Evolutionary conservation across 2,888 invertebrate species (phyloP).

Genomic region (Phytoseiulus persimilis): DNA sequence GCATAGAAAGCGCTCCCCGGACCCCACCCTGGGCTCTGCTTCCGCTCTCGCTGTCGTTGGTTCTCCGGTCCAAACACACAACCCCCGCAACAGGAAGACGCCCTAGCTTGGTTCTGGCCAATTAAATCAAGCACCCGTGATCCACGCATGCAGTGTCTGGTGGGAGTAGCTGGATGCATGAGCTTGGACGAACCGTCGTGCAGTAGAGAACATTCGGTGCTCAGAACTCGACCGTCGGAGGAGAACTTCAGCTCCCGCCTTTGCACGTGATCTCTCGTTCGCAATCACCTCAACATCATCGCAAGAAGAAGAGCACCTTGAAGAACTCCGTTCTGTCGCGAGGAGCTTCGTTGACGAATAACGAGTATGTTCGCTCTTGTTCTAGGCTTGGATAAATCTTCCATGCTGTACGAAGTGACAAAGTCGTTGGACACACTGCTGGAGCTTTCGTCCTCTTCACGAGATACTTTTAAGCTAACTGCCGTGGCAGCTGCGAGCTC

Average conservation of each 20-base stretch:
- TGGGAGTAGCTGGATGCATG: not conserved
- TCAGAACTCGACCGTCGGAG: too few species aligned
- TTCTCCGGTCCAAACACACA: too few species aligned
- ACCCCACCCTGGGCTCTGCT: too few species aligned
- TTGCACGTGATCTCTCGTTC: not conserved
- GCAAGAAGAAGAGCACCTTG: not conserved
- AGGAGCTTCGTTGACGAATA: not conserved
- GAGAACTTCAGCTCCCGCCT: not conserved
- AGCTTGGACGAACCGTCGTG: not conserved
- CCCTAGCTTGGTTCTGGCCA: too few species aligned
- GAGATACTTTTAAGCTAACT: not conserved
- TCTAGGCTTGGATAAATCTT: slow-evolving; percentile 26
- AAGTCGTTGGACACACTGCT: slow-evolving; percentile 11
- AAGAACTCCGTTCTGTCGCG: not conserved
- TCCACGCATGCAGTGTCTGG: not conserved
- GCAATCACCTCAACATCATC: not conserved
- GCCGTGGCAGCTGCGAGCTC: not conserved
- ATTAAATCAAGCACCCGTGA: not conserved
- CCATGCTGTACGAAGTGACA: slow-evolving; percentile 20
- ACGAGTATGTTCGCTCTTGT: not conserved
- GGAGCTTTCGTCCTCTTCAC: slow-evolving; percentile 1
- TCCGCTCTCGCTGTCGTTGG: too few species aligned
- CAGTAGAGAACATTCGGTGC: not conserved
- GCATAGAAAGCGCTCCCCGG: too few species aligned
- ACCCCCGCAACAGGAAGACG: too few species aligned